These are phyloP conservation scores for Saimiri boliviensis DNA, from an alignment of 2,113 vertebrate species.

Conservation along the genomic window DNA sequence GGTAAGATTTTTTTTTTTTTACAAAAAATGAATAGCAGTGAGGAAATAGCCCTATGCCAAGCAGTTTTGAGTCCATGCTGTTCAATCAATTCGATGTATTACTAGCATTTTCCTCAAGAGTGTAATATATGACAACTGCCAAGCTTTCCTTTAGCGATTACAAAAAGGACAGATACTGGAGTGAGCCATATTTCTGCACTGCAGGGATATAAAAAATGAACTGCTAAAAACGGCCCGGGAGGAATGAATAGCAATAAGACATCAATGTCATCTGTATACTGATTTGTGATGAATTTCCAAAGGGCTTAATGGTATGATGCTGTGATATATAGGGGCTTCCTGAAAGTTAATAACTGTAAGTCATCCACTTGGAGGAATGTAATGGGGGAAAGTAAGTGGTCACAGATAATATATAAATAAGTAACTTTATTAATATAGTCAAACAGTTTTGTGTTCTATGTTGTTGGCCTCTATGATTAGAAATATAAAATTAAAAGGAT, in stretches of 20 bases:
- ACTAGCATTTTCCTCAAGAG: slow-evolving; percentile 84
- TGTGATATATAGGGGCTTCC: slow-evolving; percentile 78
- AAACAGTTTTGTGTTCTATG: neutral
- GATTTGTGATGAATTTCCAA: slow-evolving; percentile 85
- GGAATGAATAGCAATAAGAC: slow-evolving; percentile 85
- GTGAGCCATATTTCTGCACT: slow-evolving; percentile 83
- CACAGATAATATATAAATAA: slow-evolving; percentile 70
- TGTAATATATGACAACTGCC: slow-evolving; percentile 84
- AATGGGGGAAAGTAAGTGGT: slow-evolving; percentile 73
- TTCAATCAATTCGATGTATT: slow-evolving; percentile 84
- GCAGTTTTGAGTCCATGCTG: slow-evolving; percentile 78
- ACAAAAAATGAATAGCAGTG: neutral
- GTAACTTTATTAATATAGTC: slow-evolving; percentile 50
- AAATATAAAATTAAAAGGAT: slow-evolving; percentile 44
- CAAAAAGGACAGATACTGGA: slow-evolving; percentile 83
- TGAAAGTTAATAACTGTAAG: slow-evolving; percentile 79
- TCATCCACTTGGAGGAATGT: slow-evolving; percentile 71
- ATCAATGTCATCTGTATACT: slow-evolving; percentile 85
- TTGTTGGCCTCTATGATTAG: neutral
- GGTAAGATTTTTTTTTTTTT: neutral
- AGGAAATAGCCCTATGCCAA: slow-evolving; percentile 62
- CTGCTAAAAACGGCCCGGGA: slow-evolving; percentile 80
- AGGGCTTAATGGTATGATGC: slow-evolving; percentile 79
- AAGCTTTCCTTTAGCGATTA: slow-evolving; percentile 85
- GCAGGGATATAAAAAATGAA: slow-evolving; percentile 84